Percentiles rank a stretch among this genome's conserved stretches.
These are phyloP conservation scores for Cyprinodon tularosa DNA, from an alignment of 2,113 vertebrate genomes.

Conservation along the genomic window DNA sequence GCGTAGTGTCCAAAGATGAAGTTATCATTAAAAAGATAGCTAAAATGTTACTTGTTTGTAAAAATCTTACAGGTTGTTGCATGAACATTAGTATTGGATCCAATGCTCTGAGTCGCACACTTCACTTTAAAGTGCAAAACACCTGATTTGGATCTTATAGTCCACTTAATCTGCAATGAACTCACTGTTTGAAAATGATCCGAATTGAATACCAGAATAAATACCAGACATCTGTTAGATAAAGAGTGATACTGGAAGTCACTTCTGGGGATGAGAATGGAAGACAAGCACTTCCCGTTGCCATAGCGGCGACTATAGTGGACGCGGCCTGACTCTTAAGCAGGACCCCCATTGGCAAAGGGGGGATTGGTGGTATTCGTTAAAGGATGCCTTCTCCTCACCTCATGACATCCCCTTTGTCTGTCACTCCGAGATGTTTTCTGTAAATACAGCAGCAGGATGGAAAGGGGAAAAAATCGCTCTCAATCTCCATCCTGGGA, in stretches of 20 bases:
- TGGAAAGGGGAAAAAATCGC: background rate
- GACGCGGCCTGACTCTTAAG: conserved; percentile 76
- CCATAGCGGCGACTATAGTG: conserved; percentile 71
- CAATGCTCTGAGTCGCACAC: background rate
- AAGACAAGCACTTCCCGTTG: conserved; percentile 70
- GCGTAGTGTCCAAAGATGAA: background rate
- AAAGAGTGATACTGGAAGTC: conserved; percentile 56
- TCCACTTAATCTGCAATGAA: background rate
- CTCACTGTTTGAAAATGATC: conserved; percentile 21
- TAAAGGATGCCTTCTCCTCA: conserved; percentile 69
- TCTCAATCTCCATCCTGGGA: conserved; percentile 19
- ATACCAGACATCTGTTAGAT: conserved; percentile 44
- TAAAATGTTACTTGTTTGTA: background rate
- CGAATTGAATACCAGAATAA: conserved; percentile 8
- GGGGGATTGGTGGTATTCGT: conserved; percentile 11
- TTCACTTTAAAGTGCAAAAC: background rate
- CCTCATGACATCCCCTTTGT: conserved; percentile 62
- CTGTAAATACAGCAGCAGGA: conserved; percentile 17
- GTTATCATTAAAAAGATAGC: background rate
- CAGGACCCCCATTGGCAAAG: conserved; percentile 61
- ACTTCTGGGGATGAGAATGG: conserved; percentile 54
- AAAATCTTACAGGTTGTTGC: too few species aligned
- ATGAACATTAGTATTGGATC: too few species aligned
- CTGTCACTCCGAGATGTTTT: conserved; percentile 35
- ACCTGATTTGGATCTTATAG: background rate